Conservation (phyloP, 2,888 invertebrate genomes). For the Hipparchia sbordonii region DNA sequence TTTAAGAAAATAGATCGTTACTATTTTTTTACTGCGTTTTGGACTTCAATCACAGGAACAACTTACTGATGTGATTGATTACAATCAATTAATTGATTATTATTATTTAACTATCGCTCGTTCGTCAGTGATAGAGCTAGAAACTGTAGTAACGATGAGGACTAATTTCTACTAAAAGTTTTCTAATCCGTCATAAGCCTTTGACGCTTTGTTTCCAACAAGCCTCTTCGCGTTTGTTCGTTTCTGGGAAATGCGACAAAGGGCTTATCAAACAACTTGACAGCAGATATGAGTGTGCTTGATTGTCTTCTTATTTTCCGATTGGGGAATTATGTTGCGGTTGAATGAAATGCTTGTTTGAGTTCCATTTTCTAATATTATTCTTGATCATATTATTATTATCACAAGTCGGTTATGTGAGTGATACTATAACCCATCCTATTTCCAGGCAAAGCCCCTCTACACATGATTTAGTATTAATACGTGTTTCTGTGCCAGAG, state of each 20-base stretch:
- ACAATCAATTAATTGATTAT: background rate
- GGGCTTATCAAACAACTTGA: slow-evolving; percentile 32
- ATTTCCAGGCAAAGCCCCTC: too few relatives aligned
- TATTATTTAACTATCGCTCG: too few relatives aligned
- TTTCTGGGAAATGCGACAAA: slow-evolving; percentile 33
- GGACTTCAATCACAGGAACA: too few relatives aligned
- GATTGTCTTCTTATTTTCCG: slow-evolving; percentile 26
- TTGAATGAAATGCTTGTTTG: slow-evolving; percentile 11
- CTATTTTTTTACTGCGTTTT: too few relatives aligned
- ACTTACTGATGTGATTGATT: too few relatives aligned
- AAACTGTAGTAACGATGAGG: background rate
- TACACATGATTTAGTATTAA: too few relatives aligned
- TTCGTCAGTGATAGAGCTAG: background rate
- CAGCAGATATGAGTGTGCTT: slow-evolving; percentile 25
- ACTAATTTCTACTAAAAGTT: slow-evolving; percentile 8
- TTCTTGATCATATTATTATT: background rate
- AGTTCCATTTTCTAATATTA: background rate
- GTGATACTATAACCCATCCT: too few relatives aligned
- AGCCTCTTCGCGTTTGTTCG: slow-evolving; percentile 6
- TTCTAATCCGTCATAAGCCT: background rate
- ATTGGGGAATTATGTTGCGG: slow-evolving; percentile 15
- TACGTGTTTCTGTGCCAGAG: too few relatives aligned
- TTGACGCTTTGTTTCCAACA: slow-evolving; percentile 2
- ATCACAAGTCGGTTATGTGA: too few relatives aligned
- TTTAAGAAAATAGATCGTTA: too few relatives aligned